A percentile compares a stretch with the other conserved stretches of the same genome.
phyloP scores from a whole-genome alignment of 2,797 vertebrate genomes.

The Poecile montanus region DNA sequence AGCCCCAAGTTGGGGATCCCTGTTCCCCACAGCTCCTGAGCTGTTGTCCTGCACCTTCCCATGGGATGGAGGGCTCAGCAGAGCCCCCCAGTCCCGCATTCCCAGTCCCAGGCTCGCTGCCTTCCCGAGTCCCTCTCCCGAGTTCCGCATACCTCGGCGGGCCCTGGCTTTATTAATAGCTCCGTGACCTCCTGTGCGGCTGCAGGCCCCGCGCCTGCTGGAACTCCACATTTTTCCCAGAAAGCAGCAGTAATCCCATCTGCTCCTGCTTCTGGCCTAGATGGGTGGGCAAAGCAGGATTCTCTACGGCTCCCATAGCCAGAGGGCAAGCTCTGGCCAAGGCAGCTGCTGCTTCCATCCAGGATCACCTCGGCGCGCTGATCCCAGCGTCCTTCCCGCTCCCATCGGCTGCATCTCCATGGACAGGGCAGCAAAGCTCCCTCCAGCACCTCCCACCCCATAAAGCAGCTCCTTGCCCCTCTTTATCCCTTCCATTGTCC shows the following conservation, averaged over 20 bases:
- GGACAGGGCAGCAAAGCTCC: neutral
- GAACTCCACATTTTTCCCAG: slow-evolving; percentile 40
- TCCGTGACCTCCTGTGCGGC: neutral
- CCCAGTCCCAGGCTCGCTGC: accelerated
- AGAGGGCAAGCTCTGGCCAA: neutral
- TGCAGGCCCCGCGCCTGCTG: neutral
- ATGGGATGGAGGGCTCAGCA: neutral
- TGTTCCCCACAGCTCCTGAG: neutral
- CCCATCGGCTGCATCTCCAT: accelerated
- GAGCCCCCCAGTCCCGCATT: accelerated
- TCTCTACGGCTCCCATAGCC: neutral
- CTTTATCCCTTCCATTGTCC: neutral
- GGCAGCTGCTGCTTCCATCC: neutral
- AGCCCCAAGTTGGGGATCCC: neutral
- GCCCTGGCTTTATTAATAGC: slow-evolving; percentile 4
- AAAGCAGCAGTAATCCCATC: slow-evolving; percentile 11
- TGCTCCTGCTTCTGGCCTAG: slow-evolving; percentile 3
- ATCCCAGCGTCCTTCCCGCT: accelerated
- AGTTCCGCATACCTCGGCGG: accelerated
- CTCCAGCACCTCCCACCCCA: accelerated
- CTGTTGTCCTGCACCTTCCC: neutral
- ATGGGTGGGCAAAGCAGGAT: accelerated
- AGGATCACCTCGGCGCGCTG: neutral
- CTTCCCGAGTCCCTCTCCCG: accelerated
- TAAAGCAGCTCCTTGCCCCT: accelerated